A percentile compares a stretch with the other conserved stretches of the same genome.
Evolutionary conservation across 2,113 vertebrate species (phyloP).

Genomic region (Catagonus wagneri): DNA sequence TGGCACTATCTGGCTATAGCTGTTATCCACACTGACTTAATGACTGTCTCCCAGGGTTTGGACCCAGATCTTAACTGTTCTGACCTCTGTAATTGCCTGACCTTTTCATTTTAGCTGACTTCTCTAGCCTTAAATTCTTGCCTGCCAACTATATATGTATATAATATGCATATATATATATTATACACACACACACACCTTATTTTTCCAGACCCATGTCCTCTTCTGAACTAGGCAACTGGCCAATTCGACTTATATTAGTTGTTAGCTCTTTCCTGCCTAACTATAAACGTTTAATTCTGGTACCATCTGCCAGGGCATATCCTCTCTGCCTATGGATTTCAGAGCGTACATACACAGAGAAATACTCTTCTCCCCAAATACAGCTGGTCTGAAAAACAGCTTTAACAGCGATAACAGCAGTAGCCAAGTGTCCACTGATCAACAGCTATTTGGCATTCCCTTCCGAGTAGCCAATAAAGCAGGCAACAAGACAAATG

Average conservation of each 20-base stretch:
- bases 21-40: not conserved
- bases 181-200: not conserved
- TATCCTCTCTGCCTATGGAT: not conserved
- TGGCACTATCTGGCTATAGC: not conserved
- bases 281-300: not conserved
- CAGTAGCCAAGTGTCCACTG: not conserved
- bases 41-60: not conserved
- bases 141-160: not conserved
- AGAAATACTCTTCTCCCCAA: not conserved
- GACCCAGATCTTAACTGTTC: not conserved
- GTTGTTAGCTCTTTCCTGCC: not conserved
- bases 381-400: not conserved
- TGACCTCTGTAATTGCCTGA: not conserved
- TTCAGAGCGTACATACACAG: not conserved
- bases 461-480: not conserved
- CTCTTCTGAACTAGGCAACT: slow-evolving; percentile 18
- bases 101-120: not conserved
- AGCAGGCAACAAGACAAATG: not conserved
- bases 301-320: not conserved
- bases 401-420: not conserved
- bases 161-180: too few species aligned
- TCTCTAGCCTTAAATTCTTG: not conserved
- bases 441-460: not conserved
- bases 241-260: not conserved
- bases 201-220: not conserved